Conservation (phyloP, 2,797 vertebrate species). For the Yasuhikotakia modesta region DNA sequence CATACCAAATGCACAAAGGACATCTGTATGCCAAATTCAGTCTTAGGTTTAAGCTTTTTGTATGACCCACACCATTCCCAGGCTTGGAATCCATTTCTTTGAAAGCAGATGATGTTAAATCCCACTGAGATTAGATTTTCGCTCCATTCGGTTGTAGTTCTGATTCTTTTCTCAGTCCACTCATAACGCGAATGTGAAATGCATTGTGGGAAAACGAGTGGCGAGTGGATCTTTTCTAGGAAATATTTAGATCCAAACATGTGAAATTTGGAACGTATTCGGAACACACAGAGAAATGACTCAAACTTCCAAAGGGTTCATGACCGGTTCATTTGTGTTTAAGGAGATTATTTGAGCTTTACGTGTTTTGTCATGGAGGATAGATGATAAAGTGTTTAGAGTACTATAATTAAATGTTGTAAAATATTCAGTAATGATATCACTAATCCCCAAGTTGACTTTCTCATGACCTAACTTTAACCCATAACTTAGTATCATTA, state of each 20-base stretch:
- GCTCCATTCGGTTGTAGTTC: constrained; percentile 36
- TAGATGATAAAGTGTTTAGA: neutral
- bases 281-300: constrained; percentile 15
- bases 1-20: neutral
- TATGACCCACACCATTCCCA: constrained; percentile 8
- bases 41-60: neutral
- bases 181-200: constrained; percentile 6
- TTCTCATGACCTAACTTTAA: constrained; percentile 9
- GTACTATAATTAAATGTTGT: neutral
- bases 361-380: neutral
- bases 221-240: constrained; percentile 3
- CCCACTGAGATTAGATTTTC: constrained; percentile 20
- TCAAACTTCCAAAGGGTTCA: constrained; percentile 7
- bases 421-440: neutral
- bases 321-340: constrained; percentile 19
- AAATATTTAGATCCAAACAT: constrained; percentile 62
- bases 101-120: constrained; percentile 29
- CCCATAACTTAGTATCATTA: neutral
- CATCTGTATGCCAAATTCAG: constrained; percentile 22
- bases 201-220: constrained; percentile 51
- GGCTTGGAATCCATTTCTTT: neutral
- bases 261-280: constrained; percentile 8
- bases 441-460: neutral
- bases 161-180: constrained; percentile 55
- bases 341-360: constrained; percentile 24